Evolutionary conservation across 2,113 vertebrate genomes (phyloP).

Genomic region (Genyomyrus donnyi): DNA sequence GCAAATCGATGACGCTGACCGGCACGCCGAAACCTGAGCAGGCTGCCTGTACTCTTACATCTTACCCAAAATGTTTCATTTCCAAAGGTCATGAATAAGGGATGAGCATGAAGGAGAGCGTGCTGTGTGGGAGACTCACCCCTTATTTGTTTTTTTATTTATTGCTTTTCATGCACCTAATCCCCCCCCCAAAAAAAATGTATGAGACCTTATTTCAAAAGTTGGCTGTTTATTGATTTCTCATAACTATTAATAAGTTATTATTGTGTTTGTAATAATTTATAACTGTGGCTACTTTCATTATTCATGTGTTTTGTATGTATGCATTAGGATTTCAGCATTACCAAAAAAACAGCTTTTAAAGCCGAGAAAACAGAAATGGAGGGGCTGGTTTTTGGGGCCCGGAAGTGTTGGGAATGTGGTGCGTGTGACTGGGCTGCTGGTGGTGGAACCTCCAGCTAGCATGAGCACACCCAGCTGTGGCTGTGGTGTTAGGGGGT

Average conservation of each 20-base stretch:
- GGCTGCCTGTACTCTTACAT: neutral
- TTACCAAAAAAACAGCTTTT: neutral
- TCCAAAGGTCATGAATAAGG: neutral
- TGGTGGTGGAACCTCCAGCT: neutral
- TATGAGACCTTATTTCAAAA: neutral
- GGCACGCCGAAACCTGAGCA: neutral
- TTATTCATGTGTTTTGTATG: neutral
- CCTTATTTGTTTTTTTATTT: slow-evolving; percentile 2
- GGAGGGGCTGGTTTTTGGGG: neutral
- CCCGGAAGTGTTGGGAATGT: neutral
- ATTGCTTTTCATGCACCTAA: neutral
- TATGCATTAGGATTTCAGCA: neutral
- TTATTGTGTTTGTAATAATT: neutral
- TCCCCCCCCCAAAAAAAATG: neutral
- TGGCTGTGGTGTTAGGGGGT: neutral
- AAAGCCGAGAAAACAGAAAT: neutral
- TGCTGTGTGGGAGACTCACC: neutral
- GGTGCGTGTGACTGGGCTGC: neutral
- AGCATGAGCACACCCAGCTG: neutral
- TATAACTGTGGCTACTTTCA: neutral
- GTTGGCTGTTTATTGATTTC: neutral
- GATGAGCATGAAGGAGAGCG: neutral
- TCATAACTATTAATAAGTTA: neutral
- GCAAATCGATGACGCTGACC: neutral
- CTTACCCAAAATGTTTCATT: neutral